Percentiles rank a stretch among this genome's conserved stretches.
phyloP scores from a whole-genome alignment of 1,140 invertebrate genomes.

The Radopholus similis region DNA sequence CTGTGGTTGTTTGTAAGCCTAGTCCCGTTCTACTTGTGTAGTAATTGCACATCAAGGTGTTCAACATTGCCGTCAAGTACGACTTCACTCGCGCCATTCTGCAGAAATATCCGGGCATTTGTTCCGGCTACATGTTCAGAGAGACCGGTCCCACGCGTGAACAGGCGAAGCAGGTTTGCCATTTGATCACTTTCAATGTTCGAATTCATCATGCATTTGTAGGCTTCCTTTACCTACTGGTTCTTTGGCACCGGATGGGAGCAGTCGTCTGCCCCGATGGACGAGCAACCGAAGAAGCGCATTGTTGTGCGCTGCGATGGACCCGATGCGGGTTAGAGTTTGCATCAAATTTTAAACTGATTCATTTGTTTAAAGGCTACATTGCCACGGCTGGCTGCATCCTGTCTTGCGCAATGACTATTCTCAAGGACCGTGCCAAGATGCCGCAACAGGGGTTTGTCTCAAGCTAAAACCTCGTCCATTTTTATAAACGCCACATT shows the following conservation, averaged over 20 bases:
- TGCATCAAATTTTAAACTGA: too few relatives aligned
- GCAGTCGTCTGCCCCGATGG: constrained; percentile 67
- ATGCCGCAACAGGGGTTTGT: constrained; percentile 70
- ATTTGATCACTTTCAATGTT: constrained; percentile 9
- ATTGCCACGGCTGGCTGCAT: constrained; percentile 73
- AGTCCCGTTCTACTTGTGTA: too few relatives aligned
- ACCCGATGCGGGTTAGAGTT: constrained; percentile 68
- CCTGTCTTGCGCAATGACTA: constrained; percentile 71
- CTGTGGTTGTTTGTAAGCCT: too few relatives aligned
- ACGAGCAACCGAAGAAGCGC: constrained; percentile 67
- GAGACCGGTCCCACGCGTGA: constrained; percentile 47
- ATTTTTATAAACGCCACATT: not conserved
- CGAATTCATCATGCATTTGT: constrained; percentile 4
- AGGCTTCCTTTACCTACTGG: constrained; percentile 56
- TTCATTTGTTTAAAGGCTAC: constrained; percentile 64
- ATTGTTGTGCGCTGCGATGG: constrained; percentile 67
- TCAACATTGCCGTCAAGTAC: constrained; percentile 70
- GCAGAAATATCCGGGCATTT: constrained; percentile 53
- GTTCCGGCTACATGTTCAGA: constrained; percentile 52
- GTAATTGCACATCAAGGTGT: too few relatives aligned
- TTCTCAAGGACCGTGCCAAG: constrained; percentile 73
- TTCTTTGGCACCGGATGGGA: constrained; percentile 73
- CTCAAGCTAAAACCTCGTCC: not conserved
- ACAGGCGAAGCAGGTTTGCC: constrained; percentile 44
- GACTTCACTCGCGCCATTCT: constrained; percentile 59